Evolutionary conservation across 2,888 invertebrate genomes (phyloP).

Genomic region (Cancer borealis): DNA sequence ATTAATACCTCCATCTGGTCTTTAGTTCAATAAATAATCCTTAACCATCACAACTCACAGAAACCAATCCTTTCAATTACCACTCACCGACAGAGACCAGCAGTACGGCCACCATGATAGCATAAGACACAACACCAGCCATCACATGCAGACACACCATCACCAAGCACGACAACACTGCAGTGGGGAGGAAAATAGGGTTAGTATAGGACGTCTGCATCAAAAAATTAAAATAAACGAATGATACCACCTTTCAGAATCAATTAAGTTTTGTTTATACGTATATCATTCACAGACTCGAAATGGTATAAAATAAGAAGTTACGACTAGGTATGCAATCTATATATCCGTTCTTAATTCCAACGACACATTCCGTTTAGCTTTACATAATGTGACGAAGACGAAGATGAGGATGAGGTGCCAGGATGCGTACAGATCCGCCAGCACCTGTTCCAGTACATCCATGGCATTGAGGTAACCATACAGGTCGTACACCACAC

Average conservation of each 20-base stretch:
- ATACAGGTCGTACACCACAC: conserved; percentile 85
- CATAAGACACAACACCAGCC: conserved; percentile 62
- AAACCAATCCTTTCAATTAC: not conserved
- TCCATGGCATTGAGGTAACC: conserved; percentile 92
- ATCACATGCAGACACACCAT: conserved; percentile 68
- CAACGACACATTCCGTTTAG: too few species aligned
- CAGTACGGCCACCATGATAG: conserved; percentile 60
- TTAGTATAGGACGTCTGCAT: not conserved
- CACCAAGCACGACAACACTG: conserved; percentile 64
- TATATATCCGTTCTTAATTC: too few species aligned
- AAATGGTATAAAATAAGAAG: too few species aligned
- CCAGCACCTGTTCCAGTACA: conserved; percentile 91
- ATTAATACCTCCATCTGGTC: too few species aligned
- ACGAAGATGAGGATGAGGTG: conserved; percentile 90
- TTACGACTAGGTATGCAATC: too few species aligned
- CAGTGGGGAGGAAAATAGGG: not conserved
- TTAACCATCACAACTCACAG: not conserved
- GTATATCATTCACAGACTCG: too few species aligned
- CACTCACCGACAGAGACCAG: conserved; percentile 63
- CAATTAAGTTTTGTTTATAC: not conserved
- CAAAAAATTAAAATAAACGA: not conserved
- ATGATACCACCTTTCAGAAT: not conserved
- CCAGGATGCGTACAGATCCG: conserved; percentile 94
- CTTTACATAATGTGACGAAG: conserved; percentile 63
- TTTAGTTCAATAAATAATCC: too few species aligned